Percentiles rank a stretch among this genome's conserved stretches.
Conservation (phyloP, 2,797 vertebrate genomes). For the Pogonophryne albipinna region DNA sequence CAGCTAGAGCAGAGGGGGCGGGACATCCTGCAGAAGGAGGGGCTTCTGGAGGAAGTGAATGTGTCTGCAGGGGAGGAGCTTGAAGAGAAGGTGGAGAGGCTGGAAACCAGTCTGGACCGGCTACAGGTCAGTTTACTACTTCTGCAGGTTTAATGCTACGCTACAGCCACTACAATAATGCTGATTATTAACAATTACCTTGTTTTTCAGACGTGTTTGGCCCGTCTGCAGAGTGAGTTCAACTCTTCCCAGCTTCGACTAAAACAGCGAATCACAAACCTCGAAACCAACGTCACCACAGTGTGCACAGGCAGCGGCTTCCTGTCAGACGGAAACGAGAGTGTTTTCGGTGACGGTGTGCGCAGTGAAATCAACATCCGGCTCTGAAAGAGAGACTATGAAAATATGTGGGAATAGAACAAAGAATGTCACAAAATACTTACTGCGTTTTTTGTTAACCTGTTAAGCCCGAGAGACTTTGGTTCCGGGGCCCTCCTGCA, state of each 20-base stretch:
- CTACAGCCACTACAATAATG: too few species aligned
- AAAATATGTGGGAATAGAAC: not conserved
- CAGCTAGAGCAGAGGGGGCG: conserved; percentile 93
- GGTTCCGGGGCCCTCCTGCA: too few species aligned
- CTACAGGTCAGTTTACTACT: conserved; percentile 77
- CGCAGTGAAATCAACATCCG: conserved; percentile 77
- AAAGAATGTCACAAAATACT: not conserved
- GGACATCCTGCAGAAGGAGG: conserved; percentile 94
- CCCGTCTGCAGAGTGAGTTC: conserved; percentile 90
- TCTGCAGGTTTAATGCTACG: too few species aligned
- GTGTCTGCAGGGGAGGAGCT: conserved; percentile 81
- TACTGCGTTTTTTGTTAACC: too few species aligned
- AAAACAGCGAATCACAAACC: conserved; percentile 89
- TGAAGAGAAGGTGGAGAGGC: conserved; percentile 89
- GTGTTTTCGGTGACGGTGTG: conserved; percentile 56
- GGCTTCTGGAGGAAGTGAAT: conserved; percentile 91
- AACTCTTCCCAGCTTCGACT: conserved; percentile 89
- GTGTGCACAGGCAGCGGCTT: conserved; percentile 72
- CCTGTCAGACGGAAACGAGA: conserved; percentile 77
- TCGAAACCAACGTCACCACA: conserved; percentile 80
- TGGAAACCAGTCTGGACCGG: conserved; percentile 89
- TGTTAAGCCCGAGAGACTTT: too few species aligned
- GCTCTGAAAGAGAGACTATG: conserved; percentile 50
- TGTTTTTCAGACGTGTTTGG: conserved; percentile 82
- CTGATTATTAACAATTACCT: not conserved